Percentiles rank a stretch among this genome's conserved stretches.
Conservation (phyloP, 2,797 vertebrate species). For the Luscinia luscinia region DNA sequence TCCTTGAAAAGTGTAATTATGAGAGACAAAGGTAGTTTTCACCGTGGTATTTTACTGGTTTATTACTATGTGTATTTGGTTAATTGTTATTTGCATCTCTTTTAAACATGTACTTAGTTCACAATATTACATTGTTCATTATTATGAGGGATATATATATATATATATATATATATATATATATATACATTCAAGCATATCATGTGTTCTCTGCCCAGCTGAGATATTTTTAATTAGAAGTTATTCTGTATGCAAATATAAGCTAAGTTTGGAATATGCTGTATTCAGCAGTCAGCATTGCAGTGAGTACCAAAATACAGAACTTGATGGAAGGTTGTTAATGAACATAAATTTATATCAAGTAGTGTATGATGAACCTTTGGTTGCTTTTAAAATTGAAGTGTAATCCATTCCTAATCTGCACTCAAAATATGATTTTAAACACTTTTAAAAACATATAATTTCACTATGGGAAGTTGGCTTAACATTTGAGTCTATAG, state of each 20-base stretch:
- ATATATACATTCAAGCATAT: background rate
- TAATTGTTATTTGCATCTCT: slow-evolving; percentile 23
- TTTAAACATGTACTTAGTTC: background rate
- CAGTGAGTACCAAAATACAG: background rate
- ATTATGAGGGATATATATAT: background rate
- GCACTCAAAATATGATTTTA: background rate
- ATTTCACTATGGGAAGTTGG: background rate
- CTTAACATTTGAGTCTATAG: background rate
- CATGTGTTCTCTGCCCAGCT: background rate
- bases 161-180: background rate
- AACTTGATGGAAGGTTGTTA: background rate
- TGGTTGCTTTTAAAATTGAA: background rate
- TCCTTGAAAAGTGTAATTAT: background rate
- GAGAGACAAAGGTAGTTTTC: background rate
- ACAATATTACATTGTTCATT: background rate
- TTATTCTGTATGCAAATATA: background rate
- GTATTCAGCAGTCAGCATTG: background rate
- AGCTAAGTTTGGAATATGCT: background rate
- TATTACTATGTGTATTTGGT: background rate
- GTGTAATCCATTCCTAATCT: background rate
- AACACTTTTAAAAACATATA: background rate
- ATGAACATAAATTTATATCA: background rate
- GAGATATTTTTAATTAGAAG: background rate
- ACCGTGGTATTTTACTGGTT: background rate
- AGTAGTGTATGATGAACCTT: background rate